A percentile compares a stretch with the other conserved stretches of the same genome.
phyloP scores from a whole-genome alignment of 1,140 invertebrate species.

The Papilio helenus region DNA sequence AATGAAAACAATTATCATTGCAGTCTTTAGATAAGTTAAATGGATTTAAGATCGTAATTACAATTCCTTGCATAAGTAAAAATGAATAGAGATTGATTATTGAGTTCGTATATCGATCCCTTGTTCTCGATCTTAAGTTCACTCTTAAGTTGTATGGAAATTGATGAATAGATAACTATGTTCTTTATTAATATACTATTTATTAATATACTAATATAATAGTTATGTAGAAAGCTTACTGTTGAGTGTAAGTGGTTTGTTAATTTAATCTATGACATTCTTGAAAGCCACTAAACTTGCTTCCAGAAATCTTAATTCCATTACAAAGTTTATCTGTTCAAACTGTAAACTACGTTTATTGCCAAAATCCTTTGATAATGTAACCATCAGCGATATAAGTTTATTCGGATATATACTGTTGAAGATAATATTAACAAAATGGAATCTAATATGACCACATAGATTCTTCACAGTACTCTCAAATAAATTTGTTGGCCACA shows the following conservation, averaged over 20 bases:
- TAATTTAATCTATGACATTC: not conserved
- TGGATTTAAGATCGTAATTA: too few species aligned
- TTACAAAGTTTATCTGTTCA: not conserved
- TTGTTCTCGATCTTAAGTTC: too few species aligned
- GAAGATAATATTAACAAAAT: not conserved
- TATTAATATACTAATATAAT: not conserved
- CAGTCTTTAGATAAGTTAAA: too few species aligned
- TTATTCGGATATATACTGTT: not conserved
- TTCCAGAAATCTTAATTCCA: slow-evolving; percentile 3
- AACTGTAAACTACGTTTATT: slow-evolving; percentile 10
- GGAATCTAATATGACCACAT: not conserved
- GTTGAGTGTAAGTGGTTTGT: slow-evolving; percentile 1
- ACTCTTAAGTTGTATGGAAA: too few species aligned
- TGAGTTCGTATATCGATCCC: too few species aligned
- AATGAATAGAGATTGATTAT: too few species aligned
- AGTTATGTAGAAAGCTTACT: not conserved
- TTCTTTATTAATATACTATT: too few species aligned
- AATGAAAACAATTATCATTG: too few species aligned
- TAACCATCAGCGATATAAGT: not conserved
- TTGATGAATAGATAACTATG: too few species aligned
- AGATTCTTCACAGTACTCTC: too few species aligned
- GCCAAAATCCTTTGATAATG: slow-evolving; percentile 4
- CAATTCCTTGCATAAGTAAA: too few species aligned
- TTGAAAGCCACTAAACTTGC: slow-evolving; percentile 7
- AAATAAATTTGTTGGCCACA: too few species aligned